Evolutionary conservation across 2,888 invertebrate species (phyloP).

Genomic region (Harpagoxenus sublaevis): DNA sequence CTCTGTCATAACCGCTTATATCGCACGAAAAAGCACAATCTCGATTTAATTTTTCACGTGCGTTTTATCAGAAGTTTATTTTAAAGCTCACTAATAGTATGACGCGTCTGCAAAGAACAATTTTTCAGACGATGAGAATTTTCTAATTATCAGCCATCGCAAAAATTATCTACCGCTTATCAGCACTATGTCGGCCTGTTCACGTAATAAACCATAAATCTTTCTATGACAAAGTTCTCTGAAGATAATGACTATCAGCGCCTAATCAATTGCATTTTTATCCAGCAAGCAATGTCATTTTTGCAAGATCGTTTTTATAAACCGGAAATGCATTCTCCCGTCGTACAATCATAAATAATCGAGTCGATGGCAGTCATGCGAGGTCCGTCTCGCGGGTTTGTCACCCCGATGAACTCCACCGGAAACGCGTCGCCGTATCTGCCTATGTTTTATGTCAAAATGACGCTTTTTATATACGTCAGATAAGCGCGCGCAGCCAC

Average conservation of each 20-base stretch:
- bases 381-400: constrained; percentile 22
- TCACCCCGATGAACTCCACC: neutral
- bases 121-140: neutral
- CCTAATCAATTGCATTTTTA: constrained; percentile 2
- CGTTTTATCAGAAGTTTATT: neutral
- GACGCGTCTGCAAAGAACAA: neutral
- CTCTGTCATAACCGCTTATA: neutral
- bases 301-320: neutral
- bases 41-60: neutral
- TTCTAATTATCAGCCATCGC: neutral
- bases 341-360: constrained; percentile 26
- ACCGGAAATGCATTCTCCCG: constrained; percentile 19
- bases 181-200: neutral
- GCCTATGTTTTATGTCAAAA: constrained; percentile 41
- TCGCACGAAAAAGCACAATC: too few species aligned
- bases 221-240: neutral
- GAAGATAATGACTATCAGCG: constrained; percentile 22
- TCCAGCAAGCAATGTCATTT: neutral
- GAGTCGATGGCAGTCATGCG: constrained; percentile 24
- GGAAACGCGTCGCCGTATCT: constrained; percentile 16
- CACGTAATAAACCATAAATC: constrained; percentile 13
- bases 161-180: neutral
- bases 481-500: constrained; percentile 50
- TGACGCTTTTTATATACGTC: constrained; percentile 49
- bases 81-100: neutral